These are phyloP conservation scores for Musca vetustissima DNA, from an alignment of 1,140 invertebrate genomes.

Conservation along the genomic window DNA sequence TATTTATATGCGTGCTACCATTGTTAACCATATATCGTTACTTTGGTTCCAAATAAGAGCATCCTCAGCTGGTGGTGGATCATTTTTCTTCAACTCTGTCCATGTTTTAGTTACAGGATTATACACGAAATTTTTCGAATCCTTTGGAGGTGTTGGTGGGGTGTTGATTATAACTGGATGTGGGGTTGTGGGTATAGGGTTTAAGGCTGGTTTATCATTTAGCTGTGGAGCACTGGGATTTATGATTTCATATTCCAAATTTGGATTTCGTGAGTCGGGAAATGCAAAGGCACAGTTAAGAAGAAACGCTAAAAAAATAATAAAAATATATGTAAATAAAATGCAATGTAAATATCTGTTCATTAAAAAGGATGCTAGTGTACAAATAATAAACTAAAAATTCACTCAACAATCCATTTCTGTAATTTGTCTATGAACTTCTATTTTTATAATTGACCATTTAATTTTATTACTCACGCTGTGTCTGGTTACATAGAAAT, in stretches of 20 bases:
- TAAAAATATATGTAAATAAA: too few relatives aligned
- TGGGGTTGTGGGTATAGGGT: slow-evolving; percentile 37
- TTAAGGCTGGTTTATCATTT: slow-evolving; percentile 33
- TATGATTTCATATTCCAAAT: slow-evolving; percentile 33
- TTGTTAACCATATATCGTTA: slow-evolving; percentile 50
- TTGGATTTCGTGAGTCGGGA: slow-evolving; percentile 27
- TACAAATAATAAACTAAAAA: too few relatives aligned
- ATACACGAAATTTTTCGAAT: slow-evolving; percentile 45
- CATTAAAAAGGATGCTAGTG: too few relatives aligned
- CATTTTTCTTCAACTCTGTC: slow-evolving; percentile 33
- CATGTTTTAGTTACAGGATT: slow-evolving; percentile 41
- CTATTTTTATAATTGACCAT: too few relatives aligned
- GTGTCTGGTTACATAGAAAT: too few relatives aligned
- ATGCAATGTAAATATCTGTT: too few relatives aligned
- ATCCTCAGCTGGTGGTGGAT: slow-evolving; percentile 36
- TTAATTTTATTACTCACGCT: too few relatives aligned
- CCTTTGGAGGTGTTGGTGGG: slow-evolving; percentile 34
- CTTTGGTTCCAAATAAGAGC: slow-evolving; percentile 48
- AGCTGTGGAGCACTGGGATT: slow-evolving; percentile 26
- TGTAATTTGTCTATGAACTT: too few relatives aligned
- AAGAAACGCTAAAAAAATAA: neutral
- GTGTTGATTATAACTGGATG: slow-evolving; percentile 34
- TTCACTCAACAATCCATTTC: too few relatives aligned
- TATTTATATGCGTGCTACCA: slow-evolving; percentile 50
- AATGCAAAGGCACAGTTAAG: neutral